Evolutionary conservation across 2,113 vertebrate genomes (phyloP), one percentile per base, ranked within the genome.

Genomic region (Neolamprologus devosi): DNA sequence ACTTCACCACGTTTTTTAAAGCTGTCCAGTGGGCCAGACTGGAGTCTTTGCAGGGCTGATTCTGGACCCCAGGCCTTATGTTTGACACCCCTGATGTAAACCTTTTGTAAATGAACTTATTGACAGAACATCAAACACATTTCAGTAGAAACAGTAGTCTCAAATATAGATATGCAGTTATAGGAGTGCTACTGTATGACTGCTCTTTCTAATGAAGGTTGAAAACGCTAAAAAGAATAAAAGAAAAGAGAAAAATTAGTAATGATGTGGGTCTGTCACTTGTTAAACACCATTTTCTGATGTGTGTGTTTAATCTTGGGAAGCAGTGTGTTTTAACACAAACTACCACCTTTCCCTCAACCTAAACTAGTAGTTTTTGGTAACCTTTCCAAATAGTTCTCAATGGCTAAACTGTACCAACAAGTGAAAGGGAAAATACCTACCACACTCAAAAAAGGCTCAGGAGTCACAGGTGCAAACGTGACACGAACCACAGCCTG

Each of bases 81-180:
- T 37, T 65, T 12, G 10, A 37, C 60, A 12, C 30, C 9, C 58
- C 17, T n/a, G 30, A 35, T 2, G 9, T 35, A 65, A 60, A 35
- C 21, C 37, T 26, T 70, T 10, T 6, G 8, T 42, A 73, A 73
- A 42, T 42, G 0, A 23, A 0, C 37, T 16, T 26, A 45, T 42
- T 70, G 3, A 23, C 12, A 70, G 8, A 40, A 40, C n/a, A 40
- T 68, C 35, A 40, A 21, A 40, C 19, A 40, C 35, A 23, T 68
- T 23, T 68, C 4, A 40, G 35, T 40, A 68, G 65, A 70, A 23
- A 21, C 12, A 70, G 5, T 42, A 1, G 65, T 70, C 35, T 16
- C 65, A 70, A 23, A 9, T 70, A 16, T 40, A 40, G n/a, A 6
- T 4, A 9, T 40, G 7, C 33, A 68, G 19, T 40, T 40, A 40